Conservation (phyloP, 2,797 vertebrate genomes). For the Brachyrhaphis roseni region DNA sequence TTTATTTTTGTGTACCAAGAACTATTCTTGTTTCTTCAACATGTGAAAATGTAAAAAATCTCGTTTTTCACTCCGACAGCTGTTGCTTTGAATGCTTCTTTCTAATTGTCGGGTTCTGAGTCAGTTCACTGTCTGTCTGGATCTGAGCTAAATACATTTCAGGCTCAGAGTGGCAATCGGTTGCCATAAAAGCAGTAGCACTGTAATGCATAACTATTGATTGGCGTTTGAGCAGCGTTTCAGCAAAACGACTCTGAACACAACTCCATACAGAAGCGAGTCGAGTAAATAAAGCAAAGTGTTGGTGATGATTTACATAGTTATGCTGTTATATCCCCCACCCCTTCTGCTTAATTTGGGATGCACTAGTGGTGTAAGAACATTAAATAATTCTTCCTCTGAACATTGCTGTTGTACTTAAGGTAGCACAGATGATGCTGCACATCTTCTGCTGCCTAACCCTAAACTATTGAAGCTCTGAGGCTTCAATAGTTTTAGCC, state of each 20-base stretch:
- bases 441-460: conserved; percentile 9
- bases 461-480: background rate
- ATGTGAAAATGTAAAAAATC: background rate
- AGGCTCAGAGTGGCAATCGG: conserved; percentile 19
- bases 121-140: conserved; percentile 26
- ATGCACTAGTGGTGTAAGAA: conserved; percentile 17
- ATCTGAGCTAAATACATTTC: conserved; percentile 42
- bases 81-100: conserved; percentile 9
- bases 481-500: too few relatives aligned
- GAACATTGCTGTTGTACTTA: conserved; percentile 15
- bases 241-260: conserved; percentile 44
- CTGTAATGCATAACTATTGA: conserved; percentile 75
- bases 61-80: background rate
- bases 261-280: conserved; percentile 18
- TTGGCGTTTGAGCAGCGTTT: conserved; percentile 59
- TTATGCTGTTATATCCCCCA: conserved; percentile 13
- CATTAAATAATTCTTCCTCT: conserved; percentile 19
- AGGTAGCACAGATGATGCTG: conserved; percentile 15
- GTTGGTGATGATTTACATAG: conserved; percentile 36
- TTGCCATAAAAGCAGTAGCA: conserved; percentile 52
- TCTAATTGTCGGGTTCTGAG: conserved; percentile 11
- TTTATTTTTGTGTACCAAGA: conserved; percentile 58
- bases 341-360: conserved; percentile 26
- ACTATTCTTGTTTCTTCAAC: background rate
- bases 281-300: conserved; percentile 40